Evolutionary conservation across 2,888 invertebrate genomes (phyloP), one percentile per base, ranked within the genome.

Genomic region (Anticlea derivata): DNA sequence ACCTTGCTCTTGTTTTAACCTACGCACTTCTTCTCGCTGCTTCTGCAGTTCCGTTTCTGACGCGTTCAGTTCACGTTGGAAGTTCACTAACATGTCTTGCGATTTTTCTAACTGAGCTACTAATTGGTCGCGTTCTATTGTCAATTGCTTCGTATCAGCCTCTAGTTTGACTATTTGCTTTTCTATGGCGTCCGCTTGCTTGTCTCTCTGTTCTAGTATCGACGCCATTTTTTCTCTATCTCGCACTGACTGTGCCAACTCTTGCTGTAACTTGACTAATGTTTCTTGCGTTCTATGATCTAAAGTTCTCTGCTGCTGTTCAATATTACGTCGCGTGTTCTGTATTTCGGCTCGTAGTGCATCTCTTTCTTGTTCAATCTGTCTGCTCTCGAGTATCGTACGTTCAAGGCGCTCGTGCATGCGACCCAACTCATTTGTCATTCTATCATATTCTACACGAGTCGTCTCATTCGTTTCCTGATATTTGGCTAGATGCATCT

Each of bases 101-200:
- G 96, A 97, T 86, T 98, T 97, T 80, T 97, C 97, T 74, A 98
- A 80, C 78, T 97, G 97, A 60, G 95, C 94, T 1, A 97, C 96
- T 57, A 98, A 83, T 80, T 97, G 97, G 78, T 97, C 97, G 38
- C 96, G 82, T 78, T 97, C 97, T 60, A 95, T 93, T 10, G 96
- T 95, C 68, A 97, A 80, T 79, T 97, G 96, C 70, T 96, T 96
- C 47, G 96, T 93, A 60, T 97, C 97, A 0, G 93, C 93, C 78
- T 97, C 97, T 65, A 96, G 87, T 80, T 97, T 97, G 41, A 95
- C 94, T 63, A 96, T 94, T 74, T 96, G 95, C 76, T 96, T 96
- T 80, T 97, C 96, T 60, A 96, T 92, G 50, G 96, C 96, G 54
- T 95, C 95, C 5, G 94, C 93, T 75, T 95, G 95, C 62, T 94